Base-by-base conservation (phyloP, 35 echinoderm and acorn worm species). In the Amphiura filiformis region DNA sequence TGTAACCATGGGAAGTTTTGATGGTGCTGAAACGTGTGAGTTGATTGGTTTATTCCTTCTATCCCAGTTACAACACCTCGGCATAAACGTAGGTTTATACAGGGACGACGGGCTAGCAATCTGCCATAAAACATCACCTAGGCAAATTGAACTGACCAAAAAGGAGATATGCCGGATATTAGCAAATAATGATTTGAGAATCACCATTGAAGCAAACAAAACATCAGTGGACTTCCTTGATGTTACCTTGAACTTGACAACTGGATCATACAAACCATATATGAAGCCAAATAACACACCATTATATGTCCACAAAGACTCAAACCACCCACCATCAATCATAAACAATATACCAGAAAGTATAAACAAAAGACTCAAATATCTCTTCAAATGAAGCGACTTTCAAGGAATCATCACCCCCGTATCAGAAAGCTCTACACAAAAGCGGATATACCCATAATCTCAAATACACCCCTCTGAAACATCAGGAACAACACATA, bases 71-170 rank as follows among this genome's bases (percentile, higher is more conserved):
- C 17, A 70, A 26, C 61, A 70, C 26, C 61, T 70, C 11, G 61
- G 26, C 26, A 70, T 70, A 70, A 70, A 70, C 61, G 61, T 70
- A 23, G 81, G 88, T 5, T 81, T 84, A 2, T 90, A 90, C 35
- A 86, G 89, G 56, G 89, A 91, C 76, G 89, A 91, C 47, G 89
- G 89, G 15, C 49, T 91, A 1, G 89, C 89, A 14, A 82, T 65
- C 14, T 81, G 57, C 40, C 31, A 35, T 86, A 89, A 44, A 80
- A 36, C 78, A n/a, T n/a, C n/a, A 36, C 88, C 47, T 34, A 36
- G 88, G 31, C 39, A 86, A 42, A 65, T 65, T 17, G 89, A 85
- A 13, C 35, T 56, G 30, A 79, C 40, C 30, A 86, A 40, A 26
- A 80, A 80, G 13, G 31, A 39, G 38, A 80, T 80, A 1, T 80